These are phyloP conservation scores for Caenorhabditis sp. DNA, from an alignment of 2,888 invertebrate genomes.

Conservation along the genomic window DNA sequence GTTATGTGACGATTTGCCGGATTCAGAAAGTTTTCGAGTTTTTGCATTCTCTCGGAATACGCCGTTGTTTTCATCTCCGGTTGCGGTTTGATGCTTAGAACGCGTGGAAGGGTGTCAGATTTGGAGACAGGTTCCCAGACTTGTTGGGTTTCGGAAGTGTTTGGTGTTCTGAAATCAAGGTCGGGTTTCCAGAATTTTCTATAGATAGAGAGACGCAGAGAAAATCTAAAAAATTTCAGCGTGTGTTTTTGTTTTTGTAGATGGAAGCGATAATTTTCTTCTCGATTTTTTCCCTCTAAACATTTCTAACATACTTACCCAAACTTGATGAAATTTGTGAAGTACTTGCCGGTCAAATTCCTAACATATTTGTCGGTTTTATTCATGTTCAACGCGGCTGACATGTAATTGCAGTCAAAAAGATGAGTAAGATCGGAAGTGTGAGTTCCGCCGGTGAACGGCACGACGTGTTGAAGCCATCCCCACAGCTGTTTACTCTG, in stretches of 20 bases:
- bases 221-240: no score
- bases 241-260: no score
- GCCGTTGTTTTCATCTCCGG: not conserved
- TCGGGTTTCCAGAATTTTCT: no score
- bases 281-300: no score
- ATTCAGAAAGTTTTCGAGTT: not conserved
- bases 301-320: conserved; percentile 55
- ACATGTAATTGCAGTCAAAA: conserved; percentile 58
- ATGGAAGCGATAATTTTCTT: no score
- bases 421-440: conserved; percentile 55
- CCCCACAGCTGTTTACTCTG: conserved; percentile 54
- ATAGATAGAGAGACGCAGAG: no score
- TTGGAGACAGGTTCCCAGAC: no score
- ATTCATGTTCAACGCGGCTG: conserved; percentile 50
- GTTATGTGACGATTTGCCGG: not conserved
- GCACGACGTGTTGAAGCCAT: conserved; percentile 48
- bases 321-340: conserved; percentile 52
- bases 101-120: not conserved
- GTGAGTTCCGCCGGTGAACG: conserved; percentile 56
- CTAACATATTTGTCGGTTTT: conserved; percentile 45
- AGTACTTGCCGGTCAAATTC: conserved; percentile 45
- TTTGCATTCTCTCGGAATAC: not conserved
- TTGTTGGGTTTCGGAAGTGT: no score
- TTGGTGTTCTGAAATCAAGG: no score
- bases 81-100: not conserved